Evolutionary conservation across 2,113 vertebrate species (phyloP).

Genomic region (Pseudolaguvia tuberculata): DNA sequence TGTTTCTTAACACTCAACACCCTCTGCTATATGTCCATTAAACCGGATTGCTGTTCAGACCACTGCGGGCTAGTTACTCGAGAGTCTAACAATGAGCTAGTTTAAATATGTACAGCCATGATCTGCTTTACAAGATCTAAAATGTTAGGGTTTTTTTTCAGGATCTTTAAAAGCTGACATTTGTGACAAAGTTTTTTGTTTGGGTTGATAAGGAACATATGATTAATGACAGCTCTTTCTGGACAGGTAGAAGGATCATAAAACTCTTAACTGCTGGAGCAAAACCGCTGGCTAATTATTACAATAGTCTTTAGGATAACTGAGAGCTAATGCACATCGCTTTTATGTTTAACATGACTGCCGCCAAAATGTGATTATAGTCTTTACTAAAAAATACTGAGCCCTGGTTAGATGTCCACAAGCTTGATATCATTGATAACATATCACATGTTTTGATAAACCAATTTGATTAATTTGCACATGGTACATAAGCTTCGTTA

Average conservation of each 20-base stretch:
- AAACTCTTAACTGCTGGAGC: conserved; percentile 50
- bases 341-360: not conserved
- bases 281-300: conserved; percentile 10
- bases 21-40: conserved; percentile 28
- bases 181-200: not conserved
- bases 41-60: conserved; percentile 15
- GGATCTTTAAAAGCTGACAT: not conserved
- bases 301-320: conserved; percentile 12
- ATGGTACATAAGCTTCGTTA: not conserved
- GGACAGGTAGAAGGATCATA: conserved; percentile 59
- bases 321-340: not conserved
- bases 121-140: not conserved
- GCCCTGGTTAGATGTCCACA: not conserved
- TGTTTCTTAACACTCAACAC: conserved; percentile 51
- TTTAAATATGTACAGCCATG: conserved; percentile 14
- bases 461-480: not conserved
- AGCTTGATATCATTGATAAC: not conserved
- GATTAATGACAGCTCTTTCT: conserved; percentile 25
- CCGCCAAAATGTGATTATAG: not conserved
- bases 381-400: not conserved
- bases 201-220: conserved; percentile 28
- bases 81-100: conserved; percentile 11
- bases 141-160: not conserved
- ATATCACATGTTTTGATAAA: not conserved
- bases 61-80: conserved; percentile 5